Evolutionary conservation across 1,140 invertebrate genomes (phyloP).

Genomic region (Lasaia peninsularis): DNA sequence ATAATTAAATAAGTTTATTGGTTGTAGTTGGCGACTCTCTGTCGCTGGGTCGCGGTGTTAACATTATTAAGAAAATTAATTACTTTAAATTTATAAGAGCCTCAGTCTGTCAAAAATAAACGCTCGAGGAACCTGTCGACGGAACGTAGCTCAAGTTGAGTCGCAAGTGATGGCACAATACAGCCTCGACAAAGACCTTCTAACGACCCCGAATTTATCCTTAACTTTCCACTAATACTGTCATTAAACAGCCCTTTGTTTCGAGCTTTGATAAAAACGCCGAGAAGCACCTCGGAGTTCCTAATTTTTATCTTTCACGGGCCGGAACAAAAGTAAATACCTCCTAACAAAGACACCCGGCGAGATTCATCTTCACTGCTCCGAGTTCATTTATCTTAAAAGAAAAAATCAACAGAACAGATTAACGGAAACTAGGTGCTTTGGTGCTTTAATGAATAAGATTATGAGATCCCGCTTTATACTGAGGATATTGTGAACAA

Average conservation of each 20-base stretch:
- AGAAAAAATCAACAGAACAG: conserved; percentile 27
- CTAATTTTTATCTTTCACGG: conserved; percentile 70
- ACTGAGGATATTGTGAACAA: no score
- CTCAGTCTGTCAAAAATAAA: conserved; percentile 7
- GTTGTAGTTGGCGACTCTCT: not conserved
- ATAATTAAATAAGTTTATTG: not conserved
- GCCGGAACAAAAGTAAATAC: conserved; percentile 52
- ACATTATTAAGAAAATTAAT: conserved; percentile 11
- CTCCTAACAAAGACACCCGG: conserved; percentile 36
- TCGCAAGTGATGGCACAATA: conserved; percentile 52
- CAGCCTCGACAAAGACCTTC: conserved; percentile 58
- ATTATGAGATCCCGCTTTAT: not conserved
- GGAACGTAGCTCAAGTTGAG: conserved; percentile 26
- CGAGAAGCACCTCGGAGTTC: conserved; percentile 56
- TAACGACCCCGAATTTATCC: conserved; percentile 70
- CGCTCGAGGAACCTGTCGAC: not conserved
- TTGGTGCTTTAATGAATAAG: conserved; percentile 8
- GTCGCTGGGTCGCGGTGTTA: not conserved
- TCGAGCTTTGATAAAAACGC: conserved; percentile 69
- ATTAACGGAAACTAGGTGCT: conserved; percentile 14
- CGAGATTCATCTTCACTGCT: conserved; percentile 23
- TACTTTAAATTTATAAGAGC: conserved; percentile 11
- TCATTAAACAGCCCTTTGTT: conserved; percentile 74
- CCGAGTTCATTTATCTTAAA: conserved; percentile 31
- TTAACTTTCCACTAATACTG: conserved; percentile 71